Base-by-base conservation (phyloP, 2,888 invertebrate genomes). In the Polymixis lichenea region DNA sequence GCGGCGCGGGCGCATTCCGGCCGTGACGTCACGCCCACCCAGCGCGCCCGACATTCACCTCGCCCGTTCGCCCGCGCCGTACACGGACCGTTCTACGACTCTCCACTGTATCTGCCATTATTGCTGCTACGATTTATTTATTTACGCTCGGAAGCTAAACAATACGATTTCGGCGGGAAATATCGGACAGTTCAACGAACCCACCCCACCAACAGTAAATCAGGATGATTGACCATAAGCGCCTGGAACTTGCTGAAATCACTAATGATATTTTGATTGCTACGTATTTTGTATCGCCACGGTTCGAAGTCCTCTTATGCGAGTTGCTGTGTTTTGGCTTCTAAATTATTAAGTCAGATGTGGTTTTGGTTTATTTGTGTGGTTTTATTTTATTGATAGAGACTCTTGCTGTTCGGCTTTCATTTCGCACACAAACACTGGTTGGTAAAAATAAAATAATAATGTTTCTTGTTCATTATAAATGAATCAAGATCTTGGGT, bases 21-120 rank as follows among this genome's bases (percentile, higher is more conserved):
- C 92, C 93, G 95, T 96, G 96, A 96, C 96, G 96, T 96, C 96
- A 96, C 94, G 96, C 92, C 96, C 96, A 96, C 96, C 96, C 96
- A 96, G 93, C 87, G 94, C 94, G 95, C 92, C 90, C 94, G 94
- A 94, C 95, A 94, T 95, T 95, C 96, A 95, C 95, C 95, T 94
- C 94, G 92, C 89, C 91, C 90, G 92, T 89, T 90, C 90, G 89
- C 88, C 87, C 89, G 90, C 89, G 77, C 90, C 86, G 82, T 87
- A 88, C 85, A 89, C 91, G 89, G 87, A 89, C 90, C 88, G 90
- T 89, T 91, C 93, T 91, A 90, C 89, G 87, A 86, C 86, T 86
- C 87, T 87, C 87, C 89, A 90, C 90, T 91, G 92, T 93, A 94
- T 93, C 94, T 94, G 93, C 92, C 92, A 93, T 93, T 93, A 93